Evolutionary conservation across 2,888 invertebrate genomes (phyloP).

Genomic region (Trissoscelio sp.): DNA sequence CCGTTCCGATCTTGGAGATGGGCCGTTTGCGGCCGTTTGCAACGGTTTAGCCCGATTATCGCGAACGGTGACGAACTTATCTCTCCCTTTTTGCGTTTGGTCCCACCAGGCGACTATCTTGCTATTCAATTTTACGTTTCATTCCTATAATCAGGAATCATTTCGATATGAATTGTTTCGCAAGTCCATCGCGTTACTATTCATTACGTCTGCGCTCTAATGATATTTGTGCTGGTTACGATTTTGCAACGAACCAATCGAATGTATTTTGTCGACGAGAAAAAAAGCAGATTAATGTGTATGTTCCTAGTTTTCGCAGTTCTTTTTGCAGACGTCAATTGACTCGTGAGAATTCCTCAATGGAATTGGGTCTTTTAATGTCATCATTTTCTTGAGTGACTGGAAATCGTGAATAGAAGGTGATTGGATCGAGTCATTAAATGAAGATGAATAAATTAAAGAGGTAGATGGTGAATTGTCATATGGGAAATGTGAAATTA

Average conservation of each 20-base stretch:
- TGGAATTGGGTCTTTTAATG: too few relatives aligned
- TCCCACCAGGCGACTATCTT: too few relatives aligned
- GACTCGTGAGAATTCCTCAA: too few relatives aligned
- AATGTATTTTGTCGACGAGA: background rate
- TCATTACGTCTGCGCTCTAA: constrained; percentile 37
- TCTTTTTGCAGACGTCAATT: too few relatives aligned
- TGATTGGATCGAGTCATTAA: too few relatives aligned
- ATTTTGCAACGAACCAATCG: constrained; percentile 29
- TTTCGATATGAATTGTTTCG: constrained; percentile 48
- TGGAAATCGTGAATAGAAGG: too few relatives aligned
- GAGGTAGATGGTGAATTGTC: too few relatives aligned
- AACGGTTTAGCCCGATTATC: constrained; percentile 18
- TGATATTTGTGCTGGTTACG: background rate
- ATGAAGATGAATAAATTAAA: too few relatives aligned
- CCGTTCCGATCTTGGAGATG: constrained; percentile 42
- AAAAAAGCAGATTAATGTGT: constrained; percentile 7
- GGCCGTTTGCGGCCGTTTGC: constrained; percentile 15
- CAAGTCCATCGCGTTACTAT: constrained; percentile 32
- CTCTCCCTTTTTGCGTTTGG: background rate
- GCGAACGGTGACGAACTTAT: constrained; percentile 19
- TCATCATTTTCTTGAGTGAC: too few relatives aligned
- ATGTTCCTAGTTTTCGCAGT: too few relatives aligned
- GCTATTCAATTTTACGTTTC: constrained; percentile 23
- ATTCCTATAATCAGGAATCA: constrained; percentile 56
- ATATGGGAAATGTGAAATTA: too few relatives aligned